phyloP scores from a whole-genome alignment of 1,140 invertebrate species.

The Littorina saxatilis region DNA sequence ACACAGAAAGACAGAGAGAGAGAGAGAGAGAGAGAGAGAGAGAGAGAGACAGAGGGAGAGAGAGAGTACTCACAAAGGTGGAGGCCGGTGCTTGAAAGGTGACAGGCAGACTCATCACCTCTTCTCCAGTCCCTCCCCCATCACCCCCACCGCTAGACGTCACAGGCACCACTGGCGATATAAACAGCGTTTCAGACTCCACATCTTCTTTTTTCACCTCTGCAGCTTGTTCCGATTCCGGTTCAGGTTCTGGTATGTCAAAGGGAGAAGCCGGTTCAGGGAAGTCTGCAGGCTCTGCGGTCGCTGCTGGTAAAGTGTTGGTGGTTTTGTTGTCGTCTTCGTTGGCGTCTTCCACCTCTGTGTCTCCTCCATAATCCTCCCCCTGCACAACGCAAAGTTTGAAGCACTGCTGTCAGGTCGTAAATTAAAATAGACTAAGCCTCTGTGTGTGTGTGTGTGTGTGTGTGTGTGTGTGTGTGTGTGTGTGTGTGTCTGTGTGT shows the following conservation, averaged over 20 bases:
- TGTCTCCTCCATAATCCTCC: slow-evolving; percentile 4
- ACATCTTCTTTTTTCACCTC: slow-evolving; percentile 1
- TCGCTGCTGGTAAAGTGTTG: no score
- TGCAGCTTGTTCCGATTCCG: not conserved
- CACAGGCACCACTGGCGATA: not conserved
- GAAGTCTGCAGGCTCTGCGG: not conserved
- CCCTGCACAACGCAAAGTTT: no score
- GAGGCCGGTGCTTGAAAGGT: not conserved
- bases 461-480: no score
- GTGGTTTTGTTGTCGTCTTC: not conserved
- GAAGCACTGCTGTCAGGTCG: no score
- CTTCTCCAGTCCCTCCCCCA: not conserved
- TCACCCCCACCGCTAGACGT: not conserved
- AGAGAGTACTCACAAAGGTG: not conserved
- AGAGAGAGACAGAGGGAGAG: no score
- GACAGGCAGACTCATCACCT: not conserved
- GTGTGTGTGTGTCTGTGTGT: no score
- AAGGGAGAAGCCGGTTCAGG: no score
- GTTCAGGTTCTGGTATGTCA: not conserved
- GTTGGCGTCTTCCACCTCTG: not conserved
- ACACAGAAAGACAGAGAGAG: no score
- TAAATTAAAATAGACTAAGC: no score
- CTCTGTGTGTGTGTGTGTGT: no score
- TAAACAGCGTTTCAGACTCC: not conserved
- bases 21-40: no score